Percentiles rank a stretch among this genome's conserved stretches.
Evolutionary conservation across 1,140 invertebrate species (phyloP).

Genomic region (Panulirus ornatus): DNA sequence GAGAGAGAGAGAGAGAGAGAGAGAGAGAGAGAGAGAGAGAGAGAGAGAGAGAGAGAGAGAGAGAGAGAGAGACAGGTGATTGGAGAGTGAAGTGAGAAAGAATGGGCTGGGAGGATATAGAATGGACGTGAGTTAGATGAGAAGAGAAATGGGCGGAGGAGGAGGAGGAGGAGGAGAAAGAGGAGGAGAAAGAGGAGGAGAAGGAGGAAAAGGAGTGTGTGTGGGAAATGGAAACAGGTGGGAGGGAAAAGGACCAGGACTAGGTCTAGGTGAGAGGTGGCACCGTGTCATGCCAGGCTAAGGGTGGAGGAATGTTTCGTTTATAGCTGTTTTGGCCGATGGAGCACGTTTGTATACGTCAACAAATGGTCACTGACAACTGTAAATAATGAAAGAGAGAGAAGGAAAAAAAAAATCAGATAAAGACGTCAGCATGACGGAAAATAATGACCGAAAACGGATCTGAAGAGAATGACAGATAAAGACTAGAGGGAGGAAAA

Average conservation of each 20-base stretch:
- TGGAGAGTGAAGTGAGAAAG: background rate
- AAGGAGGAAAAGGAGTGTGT: background rate
- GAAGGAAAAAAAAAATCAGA: no score
- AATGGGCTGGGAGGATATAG: background rate
- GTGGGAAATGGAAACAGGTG: no score
- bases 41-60: background rate
- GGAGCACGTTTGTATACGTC: no score
- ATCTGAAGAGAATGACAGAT: no score
- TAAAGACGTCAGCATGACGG: no score
- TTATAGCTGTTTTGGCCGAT: no score
- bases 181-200: background rate
- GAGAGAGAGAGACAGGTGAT: background rate
- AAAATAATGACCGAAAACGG: no score
- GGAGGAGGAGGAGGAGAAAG: background rate
- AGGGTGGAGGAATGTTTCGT: no score
- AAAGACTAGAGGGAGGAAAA: no score
- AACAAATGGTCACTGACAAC: no score
- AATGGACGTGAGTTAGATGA: background rate
- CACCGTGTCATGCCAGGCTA: no score
- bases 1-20: background rate
- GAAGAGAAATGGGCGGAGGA: background rate
- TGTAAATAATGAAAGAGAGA: background rate
- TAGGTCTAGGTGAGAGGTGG: background rate
- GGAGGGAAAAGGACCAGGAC: background rate
- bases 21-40: background rate